phyloP scores from a whole-genome alignment of 1,140 invertebrate genomes.

The Tenebrio molitor region DNA sequence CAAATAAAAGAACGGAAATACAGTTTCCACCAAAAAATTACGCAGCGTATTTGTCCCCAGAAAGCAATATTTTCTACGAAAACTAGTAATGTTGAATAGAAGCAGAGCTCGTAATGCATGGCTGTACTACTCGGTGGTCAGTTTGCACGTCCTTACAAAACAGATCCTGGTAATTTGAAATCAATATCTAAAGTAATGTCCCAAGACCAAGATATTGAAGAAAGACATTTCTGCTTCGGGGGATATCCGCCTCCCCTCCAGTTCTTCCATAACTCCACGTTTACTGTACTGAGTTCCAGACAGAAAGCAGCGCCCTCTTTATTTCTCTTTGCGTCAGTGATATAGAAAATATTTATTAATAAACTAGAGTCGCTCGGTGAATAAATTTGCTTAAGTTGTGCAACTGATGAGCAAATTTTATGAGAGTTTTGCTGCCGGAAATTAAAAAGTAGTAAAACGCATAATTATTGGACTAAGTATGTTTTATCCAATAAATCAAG shows the following conservation, averaged over 20 bases:
- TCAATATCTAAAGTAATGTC: conserved; percentile 22
- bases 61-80: no score
- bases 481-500: conserved; percentile 16
- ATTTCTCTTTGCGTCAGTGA: neutral
- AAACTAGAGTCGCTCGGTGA: neutral
- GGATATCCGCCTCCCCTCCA: no score
- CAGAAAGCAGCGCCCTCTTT: neutral
- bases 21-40: no score
- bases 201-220: conserved; percentile 16
- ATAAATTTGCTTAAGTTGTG: neutral
- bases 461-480: conserved; percentile 29
- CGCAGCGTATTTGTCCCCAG: no score
- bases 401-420: neutral
- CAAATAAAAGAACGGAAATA: no score
- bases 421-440: neutral
- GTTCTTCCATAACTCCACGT: conserved; percentile 3
- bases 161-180: conserved; percentile 7
- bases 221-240: neutral
- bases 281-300: neutral
- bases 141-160: conserved; percentile 12
- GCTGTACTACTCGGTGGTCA: neutral
- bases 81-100: no score
- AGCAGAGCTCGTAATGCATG: no score
- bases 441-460: no score
- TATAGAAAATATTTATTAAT: neutral